These are phyloP conservation scores for Nematolebias whitei DNA, from an alignment of 2,113 vertebrate genomes.

Conservation along the genomic window DNA sequence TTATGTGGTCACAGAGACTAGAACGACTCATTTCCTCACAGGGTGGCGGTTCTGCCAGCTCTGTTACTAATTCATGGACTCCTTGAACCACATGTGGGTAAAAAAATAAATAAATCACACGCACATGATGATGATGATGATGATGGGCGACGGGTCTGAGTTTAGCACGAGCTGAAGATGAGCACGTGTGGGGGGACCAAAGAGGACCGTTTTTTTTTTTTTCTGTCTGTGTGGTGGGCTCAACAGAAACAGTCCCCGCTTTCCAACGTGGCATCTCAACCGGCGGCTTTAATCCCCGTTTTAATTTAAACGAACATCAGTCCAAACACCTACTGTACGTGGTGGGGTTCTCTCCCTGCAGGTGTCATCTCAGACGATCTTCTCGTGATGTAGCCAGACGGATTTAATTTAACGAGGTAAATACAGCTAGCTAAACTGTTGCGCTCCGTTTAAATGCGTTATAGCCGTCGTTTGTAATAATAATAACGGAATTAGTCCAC, in stretches of 20 bases:
- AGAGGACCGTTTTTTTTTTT: no score
- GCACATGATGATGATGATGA: no score
- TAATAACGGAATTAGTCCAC: neutral
- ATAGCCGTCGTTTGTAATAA: neutral
- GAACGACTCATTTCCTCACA: neutral
- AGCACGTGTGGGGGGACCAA: no score
- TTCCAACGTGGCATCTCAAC: no score
- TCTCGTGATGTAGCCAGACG: neutral
- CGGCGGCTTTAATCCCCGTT: no score
- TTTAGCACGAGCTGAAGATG: no score
- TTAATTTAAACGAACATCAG: neutral
- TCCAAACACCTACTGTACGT: no score
- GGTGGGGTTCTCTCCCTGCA: no score
- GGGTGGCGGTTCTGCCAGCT: neutral
- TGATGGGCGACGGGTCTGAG: no score
- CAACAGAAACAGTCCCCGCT: no score
- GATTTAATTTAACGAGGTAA: neutral
- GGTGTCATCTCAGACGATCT: neutral
- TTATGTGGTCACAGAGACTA: neutral
- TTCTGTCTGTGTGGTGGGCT: no score
- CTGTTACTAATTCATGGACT: neutral
- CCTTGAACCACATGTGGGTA: constrained; percentile 1
- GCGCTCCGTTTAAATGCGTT: neutral
- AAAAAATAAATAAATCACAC: neutral
- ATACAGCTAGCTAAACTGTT: neutral